A percentile compares a stretch with the other conserved stretches of the same genome.
phyloP scores from a whole-genome alignment of 2,888 invertebrate species.

The Drosophila antonietae region DNA sequence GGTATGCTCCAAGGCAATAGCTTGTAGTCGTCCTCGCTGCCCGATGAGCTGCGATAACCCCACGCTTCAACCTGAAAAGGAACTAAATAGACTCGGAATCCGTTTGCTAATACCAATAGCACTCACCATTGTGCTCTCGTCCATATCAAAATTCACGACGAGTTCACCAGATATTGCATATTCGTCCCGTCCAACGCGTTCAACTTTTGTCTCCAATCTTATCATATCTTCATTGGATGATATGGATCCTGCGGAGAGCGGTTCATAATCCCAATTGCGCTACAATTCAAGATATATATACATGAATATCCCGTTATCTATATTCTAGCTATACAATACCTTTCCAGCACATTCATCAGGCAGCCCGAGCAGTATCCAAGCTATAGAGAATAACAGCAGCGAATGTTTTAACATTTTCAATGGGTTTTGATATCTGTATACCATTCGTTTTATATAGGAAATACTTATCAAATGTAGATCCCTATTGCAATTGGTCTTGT shows the following conservation, averaged over 20 bases:
- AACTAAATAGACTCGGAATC: not conserved
- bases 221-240: conserved; percentile 3
- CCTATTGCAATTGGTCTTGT: not conserved
- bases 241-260: conserved; percentile 10
- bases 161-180: conserved; percentile 6
- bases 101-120: too few species aligned
- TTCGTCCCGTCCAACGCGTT: conserved; percentile 16
- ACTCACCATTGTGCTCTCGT: conserved; percentile 39
- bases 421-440: too few species aligned
- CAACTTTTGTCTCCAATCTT: not conserved
- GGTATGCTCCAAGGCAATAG: conserved; percentile 36
- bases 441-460: conserved; percentile 15
- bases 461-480: not conserved
- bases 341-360: conserved; percentile 8
- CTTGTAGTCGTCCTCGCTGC: conserved; percentile 53
- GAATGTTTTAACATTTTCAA: conserved; percentile 11
- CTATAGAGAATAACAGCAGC: not conserved
- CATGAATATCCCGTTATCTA: not conserved
- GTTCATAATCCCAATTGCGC: conserved; percentile 63
- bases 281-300: not conserved
- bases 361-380: not conserved
- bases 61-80: not conserved
- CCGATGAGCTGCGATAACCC: conserved; percentile 43
- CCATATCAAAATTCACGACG: not conserved
- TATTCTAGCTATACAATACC: conserved; percentile 23